Base-by-base conservation (phyloP, 37 sponge, comb jelly and placozoan species). In the Sycon ciliatum region DNA sequence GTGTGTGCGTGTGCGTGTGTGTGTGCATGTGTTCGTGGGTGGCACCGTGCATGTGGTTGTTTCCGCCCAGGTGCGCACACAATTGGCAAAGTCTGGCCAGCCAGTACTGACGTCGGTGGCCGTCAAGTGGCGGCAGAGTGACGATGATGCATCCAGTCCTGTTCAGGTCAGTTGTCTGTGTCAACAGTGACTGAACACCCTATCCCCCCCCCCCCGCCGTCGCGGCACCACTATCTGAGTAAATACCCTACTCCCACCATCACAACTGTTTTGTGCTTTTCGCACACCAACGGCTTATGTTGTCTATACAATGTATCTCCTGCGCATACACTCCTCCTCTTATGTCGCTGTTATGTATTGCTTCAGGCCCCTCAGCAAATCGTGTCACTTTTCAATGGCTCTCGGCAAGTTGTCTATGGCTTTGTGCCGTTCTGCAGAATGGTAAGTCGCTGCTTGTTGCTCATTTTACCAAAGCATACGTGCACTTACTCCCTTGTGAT, bases 381-480 rank as follows among this genome's bases (percentile, higher is more conserved):
- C 18, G 78, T 85, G n/a, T 82, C 93, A 11, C 60, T 92, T 52
- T 92, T 92, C 75, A 88, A 78, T 82, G 93, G 93, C 1, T 88
- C 83, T 13, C 65, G 89, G 33, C 89, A 88, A 49, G 93, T 92
- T 39, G 85, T 95, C 76, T 95, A 95, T 56, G 95, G 95, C 26
- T 95, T 83, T 76, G 95, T 89, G 6, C 84, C 88, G 13, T 53
- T 86, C 79, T 95, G 95, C 73, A 81, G 71, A 62, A 75, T 76
- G 79, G 83, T 83, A 52, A 20, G 63, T 23, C 26, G 32, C 9
- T 9, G 16, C 22, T 9, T 22, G 16, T 42, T 42, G 49, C 49
- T 42, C 9, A 42, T 42, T 9, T 42, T 13, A 42, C n/a, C n/a
- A n/a, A n/a, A n/a, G n/a, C n/a, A n/a, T n/a, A n/a, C n/a, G n/a